phyloP scores from a whole-genome alignment of 2,888 invertebrate genomes.

The Alloplasta piceator region DNA sequence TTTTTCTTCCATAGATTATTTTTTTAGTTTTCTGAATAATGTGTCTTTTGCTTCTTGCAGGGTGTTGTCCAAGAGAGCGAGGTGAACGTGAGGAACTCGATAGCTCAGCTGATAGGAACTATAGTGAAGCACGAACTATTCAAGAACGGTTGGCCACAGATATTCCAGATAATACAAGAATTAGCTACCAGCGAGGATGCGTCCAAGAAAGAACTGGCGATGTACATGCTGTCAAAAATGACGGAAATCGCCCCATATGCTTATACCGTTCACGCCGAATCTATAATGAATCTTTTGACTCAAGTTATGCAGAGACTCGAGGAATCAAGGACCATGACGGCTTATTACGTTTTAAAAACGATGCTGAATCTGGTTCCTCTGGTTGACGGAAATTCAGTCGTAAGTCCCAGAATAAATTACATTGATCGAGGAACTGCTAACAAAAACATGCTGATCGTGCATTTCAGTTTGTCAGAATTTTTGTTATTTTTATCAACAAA shows the following conservation, averaged over 20 bases:
- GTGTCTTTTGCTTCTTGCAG: constrained; percentile 72
- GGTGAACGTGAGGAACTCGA: constrained; percentile 87
- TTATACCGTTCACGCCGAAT: constrained; percentile 87
- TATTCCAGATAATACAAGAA: constrained; percentile 86
- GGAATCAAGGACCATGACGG: constrained; percentile 82
- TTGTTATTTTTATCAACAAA: too few relatives aligned
- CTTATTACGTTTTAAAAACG: constrained; percentile 87
- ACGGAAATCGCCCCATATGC: constrained; percentile 89
- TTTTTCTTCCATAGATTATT: too few relatives aligned
- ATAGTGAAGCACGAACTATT: constrained; percentile 89
- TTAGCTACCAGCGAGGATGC: constrained; percentile 85
- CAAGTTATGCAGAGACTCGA: constrained; percentile 84
- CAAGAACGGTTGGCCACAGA: constrained; percentile 86
- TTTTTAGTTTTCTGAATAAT: too few relatives aligned
- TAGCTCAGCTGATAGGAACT: constrained; percentile 89
- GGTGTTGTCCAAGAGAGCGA: constrained; percentile 87
- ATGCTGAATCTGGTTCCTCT: constrained; percentile 88
- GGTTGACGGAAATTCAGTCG: constrained; percentile 87
- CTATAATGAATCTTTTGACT: constrained; percentile 85
- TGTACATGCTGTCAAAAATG: constrained; percentile 88
- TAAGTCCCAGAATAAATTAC: constrained; percentile 76
- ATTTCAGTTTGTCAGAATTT: too few relatives aligned
- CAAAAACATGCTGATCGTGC: too few relatives aligned
- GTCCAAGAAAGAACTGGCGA: constrained; percentile 87
- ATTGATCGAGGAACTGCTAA: too few relatives aligned